Percentiles rank a stretch among this genome's conserved stretches.
phyloP scores from a whole-genome alignment of 2,113 vertebrate species.

The Nesoenas mayeri region DNA sequence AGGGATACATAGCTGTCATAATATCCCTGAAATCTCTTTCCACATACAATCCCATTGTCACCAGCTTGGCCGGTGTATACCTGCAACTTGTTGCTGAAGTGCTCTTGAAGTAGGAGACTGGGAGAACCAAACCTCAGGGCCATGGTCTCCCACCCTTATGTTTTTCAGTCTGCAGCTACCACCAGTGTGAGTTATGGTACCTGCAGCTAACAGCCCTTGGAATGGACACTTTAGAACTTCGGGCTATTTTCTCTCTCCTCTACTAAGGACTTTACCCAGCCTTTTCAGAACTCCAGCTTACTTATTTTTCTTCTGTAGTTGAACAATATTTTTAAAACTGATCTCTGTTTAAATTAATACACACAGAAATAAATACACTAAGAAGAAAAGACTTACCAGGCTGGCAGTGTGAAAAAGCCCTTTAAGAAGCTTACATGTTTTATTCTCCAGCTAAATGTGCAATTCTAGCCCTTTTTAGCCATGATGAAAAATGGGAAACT shows the following conservation, averaged over 20 bases:
- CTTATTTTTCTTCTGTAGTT: not conserved
- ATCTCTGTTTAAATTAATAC: slow-evolving; percentile 5
- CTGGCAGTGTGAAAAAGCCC: not conserved
- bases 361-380: not conserved
- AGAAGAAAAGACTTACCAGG: not conserved
- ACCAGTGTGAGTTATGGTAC: not conserved
- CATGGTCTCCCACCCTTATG: not conserved
- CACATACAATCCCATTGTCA: not conserved
- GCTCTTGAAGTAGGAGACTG: not conserved
- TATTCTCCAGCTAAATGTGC: not conserved
- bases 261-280: not conserved
- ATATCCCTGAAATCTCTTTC: not conserved
- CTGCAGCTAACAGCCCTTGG: not conserved
- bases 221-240: not conserved
- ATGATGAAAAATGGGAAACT: not conserved
- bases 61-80: not conserved
- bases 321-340: not conserved
- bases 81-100: not conserved
- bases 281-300: not conserved
- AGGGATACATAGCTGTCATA: not conserved
- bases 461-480: not conserved
- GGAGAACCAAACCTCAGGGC: not conserved
- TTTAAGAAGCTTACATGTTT: not conserved
- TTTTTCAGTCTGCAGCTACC: not conserved
- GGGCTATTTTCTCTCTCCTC: not conserved